A percentile compares a stretch with the other conserved stretches of the same genome.
Conservation (phyloP, 1,140 invertebrate genomes). For the Temnothorax nylanderi region DNA sequence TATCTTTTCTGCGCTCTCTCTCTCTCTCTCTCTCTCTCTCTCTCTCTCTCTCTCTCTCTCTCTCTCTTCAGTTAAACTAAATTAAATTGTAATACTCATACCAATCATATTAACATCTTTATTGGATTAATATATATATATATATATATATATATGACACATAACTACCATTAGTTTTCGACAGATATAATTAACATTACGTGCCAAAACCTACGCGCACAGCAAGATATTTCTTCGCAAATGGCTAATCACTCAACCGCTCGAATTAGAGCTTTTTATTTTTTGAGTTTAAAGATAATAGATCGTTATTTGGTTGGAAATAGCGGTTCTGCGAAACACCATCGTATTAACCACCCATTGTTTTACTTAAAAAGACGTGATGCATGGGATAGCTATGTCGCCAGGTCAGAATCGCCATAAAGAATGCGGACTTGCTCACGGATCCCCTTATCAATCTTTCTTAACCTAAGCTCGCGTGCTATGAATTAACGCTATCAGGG, state of each 20-base stretch:
- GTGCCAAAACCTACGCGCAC: not conserved
- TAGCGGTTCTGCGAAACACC: not conserved
- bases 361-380: slow-evolving; percentile 31
- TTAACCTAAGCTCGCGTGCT: slow-evolving; percentile 70
- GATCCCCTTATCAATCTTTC: slow-evolving; percentile 71
- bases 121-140: not conserved
- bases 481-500: slow-evolving; percentile 74
- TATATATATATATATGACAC: too few relatives aligned
- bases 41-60: not conserved
- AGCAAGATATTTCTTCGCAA: not conserved
- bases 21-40: too few relatives aligned
- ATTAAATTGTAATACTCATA: not conserved
- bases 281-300: not conserved
- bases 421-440: slow-evolving; percentile 20
- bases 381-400: slow-evolving; percentile 32
- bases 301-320: not conserved
- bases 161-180: not conserved
- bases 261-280: not conserved
- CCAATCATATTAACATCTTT: not conserved
- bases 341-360: not conserved
- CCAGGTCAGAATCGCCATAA: slow-evolving; percentile 16
- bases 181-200: not conserved
- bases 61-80: not conserved
- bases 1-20: too few relatives aligned
- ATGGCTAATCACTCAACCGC: not conserved